Evolutionary conservation across 92 coral and sea anemone genomes (phyloP), one percentile per base, ranked within the genome.

Genomic region (Palythoa grandis): DNA sequence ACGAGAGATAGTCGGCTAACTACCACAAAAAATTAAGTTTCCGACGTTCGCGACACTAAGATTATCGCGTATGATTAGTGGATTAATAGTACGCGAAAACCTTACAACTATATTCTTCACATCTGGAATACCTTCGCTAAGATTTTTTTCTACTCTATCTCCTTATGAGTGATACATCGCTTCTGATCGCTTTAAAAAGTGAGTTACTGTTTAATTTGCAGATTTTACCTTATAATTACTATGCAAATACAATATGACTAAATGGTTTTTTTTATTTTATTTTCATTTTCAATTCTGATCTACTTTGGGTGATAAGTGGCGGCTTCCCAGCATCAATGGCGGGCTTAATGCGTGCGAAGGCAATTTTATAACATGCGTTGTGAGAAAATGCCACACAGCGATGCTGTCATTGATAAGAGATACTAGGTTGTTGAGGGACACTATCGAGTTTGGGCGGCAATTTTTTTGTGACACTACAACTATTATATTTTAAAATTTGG

Each of bases 31-130:
- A 52, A 52, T 9, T 23, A 75, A 23, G 38, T 37, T 75, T 74
- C 78, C 78, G 63, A 75, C 65, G 17, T 75, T 75, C 3, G 54
- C 60, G 79, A 52, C 79, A 43, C 35, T 40, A 25, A 75, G 79
- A 75, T 75, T 75, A 75, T 75, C 79, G 1, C 63, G 79, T 75
- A 52, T 75, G 79, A 75, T 48, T 53, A 11, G 79, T 75, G 12
- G 3, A 11, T 23, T 48, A 75, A 69, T 69, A 24, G 25, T 4
- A 12, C 74, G 74, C 65, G 5, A 11, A 16, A 29, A 69, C 74
- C 16, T 12, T 25, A 69, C 47, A 25, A 25, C 56, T 38, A 14
- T 72, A 40, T 19, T 72, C 22, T 69, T 25, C 48, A 37, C 74
- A 69, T 74, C 78, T 74, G 57, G 57, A 63, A n/a, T 20, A 69